Conservation (phyloP, 2,113 vertebrate genomes). For the Cinclus cinclus region DNA sequence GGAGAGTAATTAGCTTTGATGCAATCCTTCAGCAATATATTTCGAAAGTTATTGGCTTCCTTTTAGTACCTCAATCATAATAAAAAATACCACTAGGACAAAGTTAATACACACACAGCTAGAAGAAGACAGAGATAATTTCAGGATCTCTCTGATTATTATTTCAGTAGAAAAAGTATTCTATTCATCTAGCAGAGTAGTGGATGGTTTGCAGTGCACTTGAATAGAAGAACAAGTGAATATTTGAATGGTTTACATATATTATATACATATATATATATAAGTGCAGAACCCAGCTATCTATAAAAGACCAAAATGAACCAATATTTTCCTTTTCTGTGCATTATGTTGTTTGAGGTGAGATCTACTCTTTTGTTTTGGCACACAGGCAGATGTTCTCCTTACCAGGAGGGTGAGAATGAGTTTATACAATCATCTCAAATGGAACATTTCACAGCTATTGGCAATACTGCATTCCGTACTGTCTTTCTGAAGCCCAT, state of each 20-base stretch:
- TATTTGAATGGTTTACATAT: not conserved
- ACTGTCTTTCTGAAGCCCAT: not conserved
- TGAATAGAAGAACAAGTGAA: not conserved
- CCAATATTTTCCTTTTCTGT: not conserved
- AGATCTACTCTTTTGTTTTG: not conserved
- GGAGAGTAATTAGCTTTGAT: not conserved
- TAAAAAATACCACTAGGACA: not conserved
- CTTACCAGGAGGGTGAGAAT: not conserved
- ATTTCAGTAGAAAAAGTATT: not conserved
- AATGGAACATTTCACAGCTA: not conserved
- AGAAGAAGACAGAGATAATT: not conserved
- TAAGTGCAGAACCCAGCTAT: not conserved
- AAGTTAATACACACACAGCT: not conserved
- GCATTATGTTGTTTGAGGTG: not conserved
- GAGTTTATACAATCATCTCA: not conserved
- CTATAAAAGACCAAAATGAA: not conserved
- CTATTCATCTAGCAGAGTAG: not conserved
- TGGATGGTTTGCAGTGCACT: not conserved
- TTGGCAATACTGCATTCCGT: not conserved
- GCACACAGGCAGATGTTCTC: not conserved
- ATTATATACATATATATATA: not conserved
- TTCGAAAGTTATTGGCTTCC: not conserved
- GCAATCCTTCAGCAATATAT: not conserved
- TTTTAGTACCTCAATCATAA: not conserved
- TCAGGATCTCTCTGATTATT: not conserved